Evolutionary conservation across 2,888 invertebrate genomes (phyloP), one percentile per base, ranked within the genome.

Genomic region (Mythimna pallens): DNA sequence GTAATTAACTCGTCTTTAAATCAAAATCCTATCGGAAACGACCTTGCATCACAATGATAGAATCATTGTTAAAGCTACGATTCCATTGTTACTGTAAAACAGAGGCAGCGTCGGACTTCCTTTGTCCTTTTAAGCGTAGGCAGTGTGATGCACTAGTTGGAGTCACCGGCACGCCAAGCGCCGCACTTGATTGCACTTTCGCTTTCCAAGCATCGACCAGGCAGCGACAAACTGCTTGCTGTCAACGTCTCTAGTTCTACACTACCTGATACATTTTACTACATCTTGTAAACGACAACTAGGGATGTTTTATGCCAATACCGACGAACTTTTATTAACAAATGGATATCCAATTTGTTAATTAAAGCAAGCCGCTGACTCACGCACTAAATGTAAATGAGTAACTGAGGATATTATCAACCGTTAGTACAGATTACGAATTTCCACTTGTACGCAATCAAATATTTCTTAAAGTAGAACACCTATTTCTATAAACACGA

Each of bases 181-280:
- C 76, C 81, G 82, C 86, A 89, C 90, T 92, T 89, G 91, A 93
- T 92, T 89, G 90, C 94, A 93, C 94, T 95, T 94, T 94, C 94
- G 89, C 94, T 94, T 93, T 94, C 92, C 83, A 88, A 84, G 82
- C 86, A 89, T 88, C 88, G 87, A 85, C 87, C 78, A 87, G 85
- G 80, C 83, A 85, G 80, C 86, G 77, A 81, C 78, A 76, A 79
- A 81, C 75, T 71, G 70, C 70, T 74, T 58, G 74, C 55, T 77
- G 80, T 70, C 73, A 72, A 73, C 80, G 47, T 71, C 75, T 73
- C 65, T 79, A 75, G 75, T 73, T 62, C 22, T 79, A 76, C 66
- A 77, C 76, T 76, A 80, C 73, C 71, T 72, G 78, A 67, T 70
- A 85, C 59, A 67, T 64, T 58, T 73, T 71, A 64, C 58, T 63